Base-by-base conservation (phyloP, 2,113 vertebrate genomes). In the Sinocyclocheilus grahami region DNA sequence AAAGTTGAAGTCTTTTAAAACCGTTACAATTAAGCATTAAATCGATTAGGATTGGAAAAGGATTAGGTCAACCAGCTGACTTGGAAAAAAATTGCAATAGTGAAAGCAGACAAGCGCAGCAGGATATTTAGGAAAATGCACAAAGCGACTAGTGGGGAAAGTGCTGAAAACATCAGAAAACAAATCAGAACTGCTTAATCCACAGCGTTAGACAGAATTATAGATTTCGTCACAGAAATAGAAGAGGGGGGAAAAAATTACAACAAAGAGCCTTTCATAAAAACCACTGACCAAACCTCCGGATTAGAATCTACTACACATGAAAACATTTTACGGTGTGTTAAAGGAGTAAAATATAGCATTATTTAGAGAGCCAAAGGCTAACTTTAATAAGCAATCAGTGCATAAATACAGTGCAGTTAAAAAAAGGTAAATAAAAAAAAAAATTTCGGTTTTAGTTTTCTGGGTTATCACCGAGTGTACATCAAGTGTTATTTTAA, bases 221-320 rank as follows among this genome's bases (percentile, higher is more conserved):
- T 71, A 78, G 80, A 87, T 89, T 65, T 81, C 82, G 24, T 37
- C 76, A 63, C 75, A 87, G 85, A 84, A 85, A 81, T 55, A 74
- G 20, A 37, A 37, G 77, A 22, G 55, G 11, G 37, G 20, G 1
- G 39, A 12, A 18, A 18, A 48, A 46, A 22, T 30, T 5, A 58
- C 42, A 89, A 95, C 92, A 94, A 94, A 88, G 90, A 85, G 81
- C 88, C 75, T 93, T 93, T 94, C 92, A 93, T 91, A 63, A 83
- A 67, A 84, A 90, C 90, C 90, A 92, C 79, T 89, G 82, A 62
- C 48, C 37, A 30, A 60, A 90, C 86, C 87, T 90, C 89, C 89
- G 87, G 86, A 89, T 88, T 87, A 78, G 88, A 89, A 89, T 85
- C 42, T 65, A 71, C n/a, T 55, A 37, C 65, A 53, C 24, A 69